Evolutionary conservation across 2,797 vertebrate genomes (phyloP), one percentile per base, ranked within the genome.

Genomic region (Sardinella longiceps): DNA sequence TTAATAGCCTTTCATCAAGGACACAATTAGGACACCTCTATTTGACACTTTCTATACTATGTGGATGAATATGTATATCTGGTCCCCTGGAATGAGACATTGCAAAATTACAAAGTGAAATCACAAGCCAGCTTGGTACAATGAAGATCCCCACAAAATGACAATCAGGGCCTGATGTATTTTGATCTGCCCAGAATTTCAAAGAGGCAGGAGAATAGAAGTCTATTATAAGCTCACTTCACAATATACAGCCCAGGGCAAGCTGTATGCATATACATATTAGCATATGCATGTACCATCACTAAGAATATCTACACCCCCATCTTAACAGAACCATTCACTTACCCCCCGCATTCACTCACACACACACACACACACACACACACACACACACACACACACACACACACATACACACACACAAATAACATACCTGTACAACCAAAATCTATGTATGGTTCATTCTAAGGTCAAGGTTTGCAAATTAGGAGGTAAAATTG

Each of bases 1-100:
- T 96, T 94, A 95, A 95, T 95, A 94, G 94, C 91, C 93, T 95
- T 95, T 96, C 95, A 96, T 95, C 93, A 95, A 96, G 95, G 94
- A 95, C 94, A 95, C 95, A 96, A 95, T 96, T 95, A 96, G 95
- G 94, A 95, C 95, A 94, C 94, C 94, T 95, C 93, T 93, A 91
- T 95, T 91, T 95, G 94, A 95, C 94, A 95, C 93, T 92, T 95
- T 92, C 92, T 93, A 93, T 94, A 95, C 93, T 90, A 91, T 89
- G 88, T 82, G 85, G 87, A 94, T 94, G 92, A 95, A 95, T 95
- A 95, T 95, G 95, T 95, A 94, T 92, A 89, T 82, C 80, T 83
- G 87, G 89, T 94, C 92, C 90, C 90, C 87, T 82, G 91, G 88
- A 95, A 92, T 91, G 88, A 90, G 92, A 89, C 90, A 90, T 84